Evolutionary conservation across 1,140 invertebrate species (phyloP), one percentile per base, ranked within the genome.

Genomic region (Anoplolepis gracilipes): DNA sequence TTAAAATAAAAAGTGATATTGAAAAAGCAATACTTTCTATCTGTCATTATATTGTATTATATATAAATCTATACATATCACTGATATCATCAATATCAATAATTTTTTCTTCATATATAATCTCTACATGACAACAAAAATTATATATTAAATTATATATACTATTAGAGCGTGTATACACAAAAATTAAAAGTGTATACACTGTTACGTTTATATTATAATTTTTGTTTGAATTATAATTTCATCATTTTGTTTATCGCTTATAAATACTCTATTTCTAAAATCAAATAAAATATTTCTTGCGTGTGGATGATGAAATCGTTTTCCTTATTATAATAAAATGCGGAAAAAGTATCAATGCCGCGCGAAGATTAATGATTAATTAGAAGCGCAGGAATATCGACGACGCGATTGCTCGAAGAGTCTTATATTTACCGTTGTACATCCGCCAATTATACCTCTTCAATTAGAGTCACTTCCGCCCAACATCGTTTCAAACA

Each of bases 401-500:
- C 57, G 75, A 77, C n/a, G 73, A 75, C 33, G 53, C 16, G 22
- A n/a, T 16, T 39, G 7, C 53, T 76, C 55, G 75, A n/a, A 16
- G 75, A 64, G 36, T 5, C 75, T 64, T 77, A 77, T 77, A 77
- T 64, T 77, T 39, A 5, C 39, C 36, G 46, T 77, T 64, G 59
- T 64, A 77, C 36, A 77, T 77, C 75, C 57, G 57, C 57, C 39
- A 77, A 77, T 77, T 77, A 77, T 49, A 64, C 16, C 57, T 62
- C 36, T 77, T 77, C 28, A 77, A 77, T 77, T 77, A 77, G 8
- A 76, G 10, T 77, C 36, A 77, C 19, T 77, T 77, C 57, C 75
- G 75, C 19, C 25, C 75, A 77, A 77, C 75, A 77, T 19, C 57
- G 19, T 77, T 30, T 76, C 36, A 61, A 25, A 76, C 57, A 62